Evolutionary conservation across 2,113 vertebrate genomes (phyloP), one percentile per base, ranked within the genome.

Genomic region (Silurus meridionalis): DNA sequence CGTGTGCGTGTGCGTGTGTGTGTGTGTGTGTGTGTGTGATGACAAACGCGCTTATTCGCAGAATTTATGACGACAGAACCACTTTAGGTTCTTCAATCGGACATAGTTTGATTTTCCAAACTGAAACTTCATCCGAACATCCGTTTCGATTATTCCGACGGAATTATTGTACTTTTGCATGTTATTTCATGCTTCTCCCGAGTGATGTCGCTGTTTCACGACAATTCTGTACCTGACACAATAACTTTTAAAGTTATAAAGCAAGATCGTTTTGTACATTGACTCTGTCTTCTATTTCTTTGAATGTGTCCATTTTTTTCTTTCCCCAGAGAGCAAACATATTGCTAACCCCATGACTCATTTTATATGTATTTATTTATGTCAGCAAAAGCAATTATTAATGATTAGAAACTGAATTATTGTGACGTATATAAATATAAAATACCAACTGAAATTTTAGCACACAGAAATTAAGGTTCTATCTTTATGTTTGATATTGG

Each of bases 131-230:
- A 25, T 63, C 46, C 37, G 4, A 55, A 84, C 77, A 17, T 11
- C 85, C 78, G 82, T 21, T 25, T 88, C 37, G 80, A 72, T 83
- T 48, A 57, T 85, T 79, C 81, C 78, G 28, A 83, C 69, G 82
- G 88, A 78, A 52, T 78, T 78, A 48, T 78, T 58, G 52, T 13
- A 14, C 10, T 83, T 6, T 50, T 4, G 75, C 4, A 1, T 88
- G 82, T 84, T 1, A 69, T 89, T 72, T 21, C 85, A 28, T 48
- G 63, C 8, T 61, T 19, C 61, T 3, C 67, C 82, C 85, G 14
- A 46, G 53, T 71, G 63, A 52, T 84, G 88, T 86, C 88, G 50
- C 82, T 84, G 85, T 58, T 82, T 25, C 28, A 84, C 82, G 64
- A 66, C 25, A 21, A 77, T 67, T 60, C 48, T 82, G 21, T 74